Evolutionary conservation across 2,888 invertebrate species (phyloP).

Genomic region (Heliconius aoede): DNA sequence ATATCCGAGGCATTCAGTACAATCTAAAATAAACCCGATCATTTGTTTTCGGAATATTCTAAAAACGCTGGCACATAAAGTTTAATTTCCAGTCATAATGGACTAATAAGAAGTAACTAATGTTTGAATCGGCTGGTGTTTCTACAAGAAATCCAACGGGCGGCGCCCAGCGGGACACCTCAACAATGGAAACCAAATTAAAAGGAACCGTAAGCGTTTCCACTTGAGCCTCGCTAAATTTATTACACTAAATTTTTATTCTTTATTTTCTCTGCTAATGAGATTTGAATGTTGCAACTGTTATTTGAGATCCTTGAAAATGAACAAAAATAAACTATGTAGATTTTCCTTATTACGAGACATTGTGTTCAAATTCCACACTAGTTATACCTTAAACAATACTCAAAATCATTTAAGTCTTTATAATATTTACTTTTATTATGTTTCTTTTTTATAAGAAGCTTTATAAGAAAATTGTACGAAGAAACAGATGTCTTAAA

Average conservation of each 20-base stretch:
- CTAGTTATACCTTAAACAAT: neutral
- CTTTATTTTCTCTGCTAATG: conserved; percentile 80
- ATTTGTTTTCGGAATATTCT: conserved; percentile 25
- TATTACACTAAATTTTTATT: conserved; percentile 78
- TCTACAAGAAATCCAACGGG: conserved; percentile 76
- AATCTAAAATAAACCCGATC: conserved; percentile 7
- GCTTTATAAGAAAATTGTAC: too few relatives aligned
- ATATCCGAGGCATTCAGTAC: conserved; percentile 31
- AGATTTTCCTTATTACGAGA: conserved; percentile 24
- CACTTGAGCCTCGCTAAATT: conserved; percentile 82
- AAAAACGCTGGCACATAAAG: conserved; percentile 54
- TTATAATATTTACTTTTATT: neutral
- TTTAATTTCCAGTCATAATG: conserved; percentile 74
- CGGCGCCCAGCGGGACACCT: conserved; percentile 77
- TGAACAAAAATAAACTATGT: conserved; percentile 60
- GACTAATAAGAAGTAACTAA: conserved; percentile 79
- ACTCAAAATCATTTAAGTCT: too few relatives aligned
- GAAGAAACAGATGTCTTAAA: neutral
- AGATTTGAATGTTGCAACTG: conserved; percentile 80
- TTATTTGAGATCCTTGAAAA: conserved; percentile 68
- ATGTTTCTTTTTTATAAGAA: neutral
- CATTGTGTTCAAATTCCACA: neutral
- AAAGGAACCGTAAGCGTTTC: conserved; percentile 82
- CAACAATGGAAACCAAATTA: conserved; percentile 83
- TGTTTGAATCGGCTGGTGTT: conserved; percentile 80